Evolutionary conservation across 1,140 invertebrate species (phyloP).

Genomic region (Pseudobourletiella spinata): DNA sequence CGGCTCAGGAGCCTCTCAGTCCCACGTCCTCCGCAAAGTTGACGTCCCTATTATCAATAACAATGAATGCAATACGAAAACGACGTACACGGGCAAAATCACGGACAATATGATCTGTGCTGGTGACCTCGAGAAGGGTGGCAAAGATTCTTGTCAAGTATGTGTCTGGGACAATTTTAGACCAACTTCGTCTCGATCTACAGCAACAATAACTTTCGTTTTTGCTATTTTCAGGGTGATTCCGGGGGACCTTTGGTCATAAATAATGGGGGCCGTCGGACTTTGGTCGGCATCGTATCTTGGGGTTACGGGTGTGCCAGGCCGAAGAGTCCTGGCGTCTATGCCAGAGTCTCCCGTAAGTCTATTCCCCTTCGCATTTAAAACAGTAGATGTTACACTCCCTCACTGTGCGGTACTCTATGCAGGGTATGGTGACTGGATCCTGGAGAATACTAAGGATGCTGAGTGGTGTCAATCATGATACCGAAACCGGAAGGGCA

Average conservation of each 20-base stretch:
- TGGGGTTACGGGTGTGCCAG: slow-evolving; percentile 28
- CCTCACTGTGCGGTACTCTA: background rate
- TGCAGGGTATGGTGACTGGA: slow-evolving; percentile 22
- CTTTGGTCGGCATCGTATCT: slow-evolving; percentile 25
- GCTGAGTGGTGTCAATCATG: slow-evolving; percentile 15
- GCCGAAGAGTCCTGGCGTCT: slow-evolving; percentile 13
- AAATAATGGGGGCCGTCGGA: slow-evolving; percentile 22
- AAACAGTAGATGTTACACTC: background rate
- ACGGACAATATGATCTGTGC: slow-evolving; percentile 56
- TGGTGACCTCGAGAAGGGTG: slow-evolving; percentile 63
- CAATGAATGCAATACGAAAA: slow-evolving; percentile 28
- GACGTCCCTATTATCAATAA: slow-evolving; percentile 34
- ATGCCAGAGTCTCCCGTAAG: too few relatives aligned
- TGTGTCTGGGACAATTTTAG: too few relatives aligned
- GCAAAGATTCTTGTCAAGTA: slow-evolving; percentile 70
- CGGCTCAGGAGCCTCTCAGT: slow-evolving; percentile 37
- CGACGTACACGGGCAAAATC: slow-evolving; percentile 23
- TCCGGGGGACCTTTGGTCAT: slow-evolving; percentile 27
- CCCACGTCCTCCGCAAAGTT: slow-evolving; percentile 31
- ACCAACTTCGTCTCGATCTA: too few relatives aligned
- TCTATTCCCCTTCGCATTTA: too few relatives aligned
- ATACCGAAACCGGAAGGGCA: background rate
- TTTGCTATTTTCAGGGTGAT: background rate
- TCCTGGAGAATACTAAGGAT: slow-evolving; percentile 15
- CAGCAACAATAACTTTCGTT: too few relatives aligned